Percentiles rank a stretch among this genome's conserved stretches.
Evolutionary conservation across 2,797 vertebrate species (phyloP).

Genomic region (Philypnodon macrostomus): DNA sequence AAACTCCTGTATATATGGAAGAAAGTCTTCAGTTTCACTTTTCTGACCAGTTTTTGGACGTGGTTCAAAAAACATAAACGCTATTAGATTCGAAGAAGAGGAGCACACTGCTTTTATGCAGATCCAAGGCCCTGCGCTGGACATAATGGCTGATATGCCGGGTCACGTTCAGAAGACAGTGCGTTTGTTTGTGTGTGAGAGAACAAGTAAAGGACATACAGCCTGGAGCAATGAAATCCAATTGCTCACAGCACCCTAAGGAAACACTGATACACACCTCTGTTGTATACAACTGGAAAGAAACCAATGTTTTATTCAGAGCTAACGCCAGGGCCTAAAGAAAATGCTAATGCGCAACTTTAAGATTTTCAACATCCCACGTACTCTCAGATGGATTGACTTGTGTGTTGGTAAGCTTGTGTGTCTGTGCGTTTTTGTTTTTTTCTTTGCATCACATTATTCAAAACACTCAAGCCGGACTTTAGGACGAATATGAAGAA

Average conservation of each 20-base stretch:
- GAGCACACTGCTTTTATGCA: background rate
- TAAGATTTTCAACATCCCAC: constrained; percentile 27
- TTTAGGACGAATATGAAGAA: constrained; percentile 13
- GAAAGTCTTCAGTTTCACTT: background rate
- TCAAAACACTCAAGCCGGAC: constrained; percentile 33
- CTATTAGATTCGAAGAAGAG: background rate
- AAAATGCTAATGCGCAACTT: constrained; percentile 54
- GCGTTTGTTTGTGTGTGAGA: constrained; percentile 24
- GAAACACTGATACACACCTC: constrained; percentile 29
- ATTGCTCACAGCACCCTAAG: constrained; percentile 43
- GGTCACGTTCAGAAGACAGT: constrained; percentile 53
- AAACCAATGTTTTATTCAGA: constrained; percentile 69
- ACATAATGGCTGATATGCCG: constrained; percentile 54
- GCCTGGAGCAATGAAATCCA: constrained; percentile 61
- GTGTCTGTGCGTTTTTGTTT: constrained; percentile 5
- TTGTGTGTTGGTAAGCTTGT: constrained; percentile 36
- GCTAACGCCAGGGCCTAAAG: constrained; percentile 37
- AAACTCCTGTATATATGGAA: too few species aligned
- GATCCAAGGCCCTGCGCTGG: constrained; percentile 23
- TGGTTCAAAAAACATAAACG: background rate
- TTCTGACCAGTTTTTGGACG: background rate
- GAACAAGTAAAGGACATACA: constrained; percentile 62
- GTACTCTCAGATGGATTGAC: constrained; percentile 45
- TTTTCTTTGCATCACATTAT: constrained; percentile 39
- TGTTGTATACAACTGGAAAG: constrained; percentile 25